Conservation (phyloP, 2,797 vertebrate genomes). For the Lates japonicus region DNA sequence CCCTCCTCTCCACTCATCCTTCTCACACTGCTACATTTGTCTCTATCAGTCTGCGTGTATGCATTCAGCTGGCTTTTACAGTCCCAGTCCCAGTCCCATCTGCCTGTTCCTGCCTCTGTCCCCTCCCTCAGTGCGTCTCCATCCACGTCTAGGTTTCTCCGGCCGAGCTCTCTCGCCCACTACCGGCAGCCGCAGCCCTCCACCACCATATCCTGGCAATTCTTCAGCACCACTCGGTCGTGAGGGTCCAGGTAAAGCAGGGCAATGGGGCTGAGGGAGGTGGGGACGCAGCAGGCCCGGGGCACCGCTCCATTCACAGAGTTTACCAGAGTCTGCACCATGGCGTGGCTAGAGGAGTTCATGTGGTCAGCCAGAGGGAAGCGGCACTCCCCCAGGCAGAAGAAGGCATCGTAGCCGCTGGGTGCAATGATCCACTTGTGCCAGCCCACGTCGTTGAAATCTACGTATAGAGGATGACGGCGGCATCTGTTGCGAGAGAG, state of each 20-base stretch:
- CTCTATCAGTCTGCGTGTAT: constrained; percentile 50
- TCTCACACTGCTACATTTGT: constrained; percentile 51
- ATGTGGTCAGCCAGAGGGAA: constrained; percentile 91
- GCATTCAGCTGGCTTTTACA: constrained; percentile 31
- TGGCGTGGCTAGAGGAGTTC: constrained; percentile 91
- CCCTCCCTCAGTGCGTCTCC: constrained; percentile 30
- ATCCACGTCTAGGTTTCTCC: constrained; percentile 19
- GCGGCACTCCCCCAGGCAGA: constrained; percentile 90
- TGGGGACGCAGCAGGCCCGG: constrained; percentile 88
- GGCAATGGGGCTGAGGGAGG: constrained; percentile 88
- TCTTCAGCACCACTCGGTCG: constrained; percentile 90
- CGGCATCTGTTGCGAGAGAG: constrained; percentile 86
- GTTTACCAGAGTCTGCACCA: constrained; percentile 92
- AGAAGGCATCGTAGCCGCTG: constrained; percentile 89
- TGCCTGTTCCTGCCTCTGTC: constrained; percentile 36
- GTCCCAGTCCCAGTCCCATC: constrained; percentile 12
- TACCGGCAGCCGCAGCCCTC: constrained; percentile 91
- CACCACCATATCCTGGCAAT: constrained; percentile 92
- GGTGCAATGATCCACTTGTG: constrained; percentile 91
- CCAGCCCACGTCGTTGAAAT: constrained; percentile 91
- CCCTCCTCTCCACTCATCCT: constrained; percentile 19
- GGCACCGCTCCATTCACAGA: constrained; percentile 89
- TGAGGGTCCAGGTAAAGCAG: constrained; percentile 90
- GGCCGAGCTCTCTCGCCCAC: constrained; percentile 19
- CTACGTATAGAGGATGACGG: constrained; percentile 89